Evolutionary conservation across 2,113 vertebrate genomes (phyloP).

Genomic region (Fukomys damarensis): DNA sequence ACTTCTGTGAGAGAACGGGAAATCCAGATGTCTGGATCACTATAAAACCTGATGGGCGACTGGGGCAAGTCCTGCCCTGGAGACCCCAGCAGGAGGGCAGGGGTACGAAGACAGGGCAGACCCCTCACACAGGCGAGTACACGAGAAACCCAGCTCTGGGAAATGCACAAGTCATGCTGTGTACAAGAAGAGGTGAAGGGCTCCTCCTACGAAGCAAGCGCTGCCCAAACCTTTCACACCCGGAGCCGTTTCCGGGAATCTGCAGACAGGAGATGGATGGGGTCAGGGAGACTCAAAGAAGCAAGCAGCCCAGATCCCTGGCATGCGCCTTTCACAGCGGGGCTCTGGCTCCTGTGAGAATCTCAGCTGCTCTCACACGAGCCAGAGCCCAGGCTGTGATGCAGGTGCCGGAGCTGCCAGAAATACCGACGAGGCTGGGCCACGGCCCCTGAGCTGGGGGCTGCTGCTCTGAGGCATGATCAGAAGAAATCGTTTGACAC

Average conservation of each 20-base stretch:
- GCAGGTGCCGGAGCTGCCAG: not conserved
- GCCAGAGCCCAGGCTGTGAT: not conserved
- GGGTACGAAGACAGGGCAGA: fast-evolving
- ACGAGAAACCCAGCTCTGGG: not conserved
- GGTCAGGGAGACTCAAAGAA: not conserved
- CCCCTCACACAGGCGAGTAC: too few relatives aligned
- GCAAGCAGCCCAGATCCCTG: not conserved
- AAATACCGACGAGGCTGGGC: not conserved
- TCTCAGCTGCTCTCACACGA: not conserved
- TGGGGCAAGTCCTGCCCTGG: not conserved
- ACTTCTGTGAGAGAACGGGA: not conserved
- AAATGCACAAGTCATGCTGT: not conserved
- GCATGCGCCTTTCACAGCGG: not conserved
- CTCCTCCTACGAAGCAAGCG: not conserved
- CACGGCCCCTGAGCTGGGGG: not conserved
- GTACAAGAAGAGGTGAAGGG: not conserved
- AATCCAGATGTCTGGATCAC: fast-evolving
- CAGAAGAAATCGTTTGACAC: not conserved
- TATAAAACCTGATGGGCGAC: fast-evolving
- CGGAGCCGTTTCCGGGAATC: not conserved
- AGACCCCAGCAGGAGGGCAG: fast-evolving
- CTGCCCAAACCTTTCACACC: not conserved
- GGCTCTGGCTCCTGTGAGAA: not conserved
- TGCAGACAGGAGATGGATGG: not conserved
- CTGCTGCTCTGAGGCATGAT: not conserved